Percentiles rank a stretch among this genome's conserved stretches.
Conservation (phyloP, 2,888 invertebrate genomes). For the Sminthurides aquaticus region DNA sequence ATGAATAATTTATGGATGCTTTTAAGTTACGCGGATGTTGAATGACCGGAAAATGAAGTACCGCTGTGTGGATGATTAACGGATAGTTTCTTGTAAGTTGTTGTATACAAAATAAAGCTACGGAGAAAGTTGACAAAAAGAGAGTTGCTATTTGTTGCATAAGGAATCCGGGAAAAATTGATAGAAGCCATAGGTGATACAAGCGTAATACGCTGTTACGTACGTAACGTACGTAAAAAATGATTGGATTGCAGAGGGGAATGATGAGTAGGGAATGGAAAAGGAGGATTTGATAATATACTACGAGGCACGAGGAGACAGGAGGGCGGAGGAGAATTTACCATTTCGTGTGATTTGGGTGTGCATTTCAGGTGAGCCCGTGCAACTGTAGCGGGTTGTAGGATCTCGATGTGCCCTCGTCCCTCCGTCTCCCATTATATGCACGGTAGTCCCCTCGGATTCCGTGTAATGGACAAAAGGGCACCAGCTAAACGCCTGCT, state of each 20-base stretch:
- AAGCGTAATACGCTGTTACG: too few species aligned
- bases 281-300: background rate
- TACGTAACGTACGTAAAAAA: background rate
- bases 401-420: constrained; percentile 48
- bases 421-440: constrained; percentile 58
- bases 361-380: constrained; percentile 64
- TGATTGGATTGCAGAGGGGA: background rate
- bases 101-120: too few species aligned
- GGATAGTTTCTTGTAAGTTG: too few species aligned
- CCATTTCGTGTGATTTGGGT: constrained; percentile 64
- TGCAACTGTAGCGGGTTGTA: constrained; percentile 68
- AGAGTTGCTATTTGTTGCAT: background rate
- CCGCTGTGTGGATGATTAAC: too few species aligned
- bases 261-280: background rate
- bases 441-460: constrained; percentile 58
- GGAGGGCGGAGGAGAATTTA: constrained; percentile 47
- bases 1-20: too few species aligned
- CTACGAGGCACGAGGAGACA: background rate
- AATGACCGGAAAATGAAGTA: too few species aligned
- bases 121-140: too few species aligned
- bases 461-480: constrained; percentile 57
- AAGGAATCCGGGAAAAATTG: background rate
- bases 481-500: constrained; percentile 84
- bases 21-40: too few species aligned
- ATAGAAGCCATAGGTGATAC: too few species aligned